Evolutionary conservation across 2,888 invertebrate genomes (phyloP).

Genomic region (Papilio protenor): DNA sequence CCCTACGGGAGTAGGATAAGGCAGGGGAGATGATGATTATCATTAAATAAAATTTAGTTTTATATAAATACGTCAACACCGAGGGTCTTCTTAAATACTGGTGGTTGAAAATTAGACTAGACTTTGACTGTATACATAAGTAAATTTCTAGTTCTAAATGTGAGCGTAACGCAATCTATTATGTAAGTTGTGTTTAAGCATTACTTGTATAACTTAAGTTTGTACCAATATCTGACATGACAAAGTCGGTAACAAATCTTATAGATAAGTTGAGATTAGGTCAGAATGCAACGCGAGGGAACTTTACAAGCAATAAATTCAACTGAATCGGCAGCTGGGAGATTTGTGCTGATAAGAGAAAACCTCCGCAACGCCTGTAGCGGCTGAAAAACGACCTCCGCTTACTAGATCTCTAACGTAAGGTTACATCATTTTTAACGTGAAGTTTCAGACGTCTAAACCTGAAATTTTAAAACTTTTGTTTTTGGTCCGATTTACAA

Average conservation of each 20-base stretch:
- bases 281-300: constrained; percentile 7
- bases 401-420: background rate
- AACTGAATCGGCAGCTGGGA: background rate
- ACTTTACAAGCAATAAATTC: constrained; percentile 26
- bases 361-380: background rate
- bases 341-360: constrained; percentile 23
- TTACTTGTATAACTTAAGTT: background rate
- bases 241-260: constrained; percentile 10
- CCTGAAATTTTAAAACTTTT: background rate
- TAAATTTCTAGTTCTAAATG: background rate
- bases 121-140: too few species aligned
- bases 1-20: too few species aligned
- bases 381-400: constrained; percentile 19
- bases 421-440: background rate
- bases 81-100: too few species aligned
- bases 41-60: too few species aligned
- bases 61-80: too few species aligned
- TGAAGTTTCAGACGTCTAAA: background rate
- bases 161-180: background rate
- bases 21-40: too few species aligned
- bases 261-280: constrained; percentile 5
- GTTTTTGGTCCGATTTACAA: too few species aligned
- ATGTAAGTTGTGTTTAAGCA: background rate
- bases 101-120: too few species aligned
- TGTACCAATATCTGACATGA: background rate